Evolutionary conservation across 2,113 vertebrate species (phyloP), one percentile per base, ranked within the genome.

Genomic region (Actenoides lindsayi): DNA sequence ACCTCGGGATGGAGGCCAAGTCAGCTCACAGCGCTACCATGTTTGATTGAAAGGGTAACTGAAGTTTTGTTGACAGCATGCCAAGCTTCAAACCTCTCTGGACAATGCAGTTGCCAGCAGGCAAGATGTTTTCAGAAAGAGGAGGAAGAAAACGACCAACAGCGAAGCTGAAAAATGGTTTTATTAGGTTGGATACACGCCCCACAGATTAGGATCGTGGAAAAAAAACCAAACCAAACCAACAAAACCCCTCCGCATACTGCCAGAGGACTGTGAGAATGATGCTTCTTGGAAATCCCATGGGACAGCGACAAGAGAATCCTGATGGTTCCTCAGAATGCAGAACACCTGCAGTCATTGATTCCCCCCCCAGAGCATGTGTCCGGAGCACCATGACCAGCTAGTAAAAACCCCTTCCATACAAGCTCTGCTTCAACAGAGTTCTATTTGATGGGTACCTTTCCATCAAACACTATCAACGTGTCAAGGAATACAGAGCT

Each of bases 1-100:
- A 79, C 85, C 75, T 86, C 37, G 95, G 96, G 96, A 90, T 62
- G 85, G 88, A 80, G 67, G 93, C 96, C 94, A 94, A 88, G 90
- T 20, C 23, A 2, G 44, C 44, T 88, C 92, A 56, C 82, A 89
- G 92, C 19, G 3, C 30, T 75, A 31, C 90, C 60, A 19, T 2
- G 53, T 73, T 42, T 83, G 95, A 93, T 13, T 90, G 94, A 86
- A 94, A 83, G 83, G 79, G 88, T 27, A 88, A 10, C 67, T 85
- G 92, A 95, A 90, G 90, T 19, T 33, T 90, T 88, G 71, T 18
- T 95, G 95, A 90, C 85, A 83, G 57, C 3, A 0, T 57, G 85
- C 90, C 94, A 94, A 83, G 92, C 78, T 65, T 62, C 92, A 76
- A 44, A 48, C 82, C 90, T 56, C n/a, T 5, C 17, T 17, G 79